A percentile compares a stretch with the other conserved stretches of the same genome.
Evolutionary conservation across 1,140 invertebrate species (phyloP).

Genomic region (Formica exsecta): DNA sequence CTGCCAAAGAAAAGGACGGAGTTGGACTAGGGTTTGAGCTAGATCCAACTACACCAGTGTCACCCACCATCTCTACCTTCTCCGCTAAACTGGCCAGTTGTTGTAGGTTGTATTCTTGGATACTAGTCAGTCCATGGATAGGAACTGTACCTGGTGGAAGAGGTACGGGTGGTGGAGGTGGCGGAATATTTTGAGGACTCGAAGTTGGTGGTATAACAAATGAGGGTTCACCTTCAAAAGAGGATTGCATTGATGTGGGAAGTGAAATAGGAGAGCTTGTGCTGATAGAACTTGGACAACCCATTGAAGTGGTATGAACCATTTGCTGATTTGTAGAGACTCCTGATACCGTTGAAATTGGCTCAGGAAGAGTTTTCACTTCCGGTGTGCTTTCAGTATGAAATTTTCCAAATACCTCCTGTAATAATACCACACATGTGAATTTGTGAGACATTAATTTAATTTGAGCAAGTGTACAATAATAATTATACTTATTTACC

Average conservation of each 20-base stretch:
- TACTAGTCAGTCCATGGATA: conserved; percentile 89
- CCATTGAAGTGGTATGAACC: conserved; percentile 81
- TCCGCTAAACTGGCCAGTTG: conserved; percentile 93
- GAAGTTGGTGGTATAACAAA: conserved; percentile 83
- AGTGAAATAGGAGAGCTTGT: conserved; percentile 89
- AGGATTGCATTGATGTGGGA: conserved; percentile 91
- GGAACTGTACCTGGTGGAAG: conserved; percentile 82
- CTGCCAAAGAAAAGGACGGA: conserved; percentile 90
- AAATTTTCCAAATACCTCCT: conserved; percentile 91
- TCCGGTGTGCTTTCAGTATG: conserved; percentile 87
- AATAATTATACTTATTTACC: conserved; percentile 83
- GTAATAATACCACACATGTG: conserved; percentile 75
- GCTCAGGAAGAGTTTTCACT: conserved; percentile 76
- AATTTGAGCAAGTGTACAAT: conserved; percentile 10
- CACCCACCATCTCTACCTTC: conserved; percentile 86
- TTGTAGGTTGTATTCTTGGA: conserved; percentile 94
- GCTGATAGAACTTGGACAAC: conserved; percentile 87
- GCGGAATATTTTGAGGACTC: conserved; percentile 85
- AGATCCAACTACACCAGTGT: conserved; percentile 84
- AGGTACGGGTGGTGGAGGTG: conserved; percentile 83
- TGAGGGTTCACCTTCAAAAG: conserved; percentile 90
- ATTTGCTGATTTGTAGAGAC: conserved; percentile 78
- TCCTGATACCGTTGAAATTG: conserved; percentile 71
- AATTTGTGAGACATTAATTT: not conserved
- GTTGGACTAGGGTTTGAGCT: conserved; percentile 90